Conservation (phyloP, 2,888 invertebrate genomes). For the Ectemnius lituratus region DNA sequence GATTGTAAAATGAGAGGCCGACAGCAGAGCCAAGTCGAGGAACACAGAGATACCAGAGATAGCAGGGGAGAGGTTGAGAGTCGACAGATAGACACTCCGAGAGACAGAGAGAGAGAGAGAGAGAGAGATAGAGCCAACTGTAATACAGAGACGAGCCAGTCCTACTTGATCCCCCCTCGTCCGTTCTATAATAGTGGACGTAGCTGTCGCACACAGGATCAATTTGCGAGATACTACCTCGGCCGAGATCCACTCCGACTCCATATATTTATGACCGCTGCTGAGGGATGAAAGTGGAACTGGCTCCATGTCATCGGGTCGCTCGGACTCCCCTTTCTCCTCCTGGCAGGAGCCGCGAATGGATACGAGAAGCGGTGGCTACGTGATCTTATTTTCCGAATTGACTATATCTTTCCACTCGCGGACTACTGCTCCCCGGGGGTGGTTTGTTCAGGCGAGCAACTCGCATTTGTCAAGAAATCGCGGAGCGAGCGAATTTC, state of each 20-base stretch:
- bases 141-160: slow-evolving; percentile 53
- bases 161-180: slow-evolving; percentile 25
- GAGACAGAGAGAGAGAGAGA: slow-evolving; percentile 19
- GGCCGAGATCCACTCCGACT: slow-evolving; percentile 19
- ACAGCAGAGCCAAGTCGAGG: slow-evolving; percentile 18
- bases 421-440: neutral
- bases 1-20: slow-evolving; percentile 62
- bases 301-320: slow-evolving; percentile 37
- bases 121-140: slow-evolving; percentile 46
- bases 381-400: slow-evolving; percentile 3
- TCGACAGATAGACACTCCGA: too few relatives aligned
- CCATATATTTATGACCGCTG: slow-evolving; percentile 14
- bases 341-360: slow-evolving; percentile 30
- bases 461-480: too few relatives aligned
- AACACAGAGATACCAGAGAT: slow-evolving; percentile 28
- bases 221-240: slow-evolving; percentile 45
- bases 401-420: neutral
- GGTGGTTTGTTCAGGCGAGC: too few relatives aligned
- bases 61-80: neutral
- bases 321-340: slow-evolving; percentile 37
- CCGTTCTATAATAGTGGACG: slow-evolving; percentile 41
- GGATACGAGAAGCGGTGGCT: slow-evolving; percentile 28
- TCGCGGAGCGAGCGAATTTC: neutral
- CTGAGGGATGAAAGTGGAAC: slow-evolving; percentile 48
- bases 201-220: slow-evolving; percentile 37